Evolutionary conservation across 2,888 invertebrate species (phyloP).

Genomic region (Masnerella sp.): DNA sequence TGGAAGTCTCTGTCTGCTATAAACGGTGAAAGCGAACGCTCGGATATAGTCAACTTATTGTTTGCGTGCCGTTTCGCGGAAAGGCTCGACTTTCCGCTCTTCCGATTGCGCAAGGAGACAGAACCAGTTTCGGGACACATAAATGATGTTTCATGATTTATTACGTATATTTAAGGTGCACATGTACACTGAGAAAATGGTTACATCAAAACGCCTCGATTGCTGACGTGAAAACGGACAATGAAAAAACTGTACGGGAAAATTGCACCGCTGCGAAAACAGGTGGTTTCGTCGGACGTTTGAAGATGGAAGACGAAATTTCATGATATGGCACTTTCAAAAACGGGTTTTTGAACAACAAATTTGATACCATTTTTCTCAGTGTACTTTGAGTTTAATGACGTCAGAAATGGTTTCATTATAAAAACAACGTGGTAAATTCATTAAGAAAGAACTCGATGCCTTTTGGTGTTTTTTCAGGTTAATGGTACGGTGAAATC

Average conservation of each 20-base stretch:
- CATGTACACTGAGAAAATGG: slow-evolving; percentile 14
- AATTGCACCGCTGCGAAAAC: too few relatives aligned
- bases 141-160: slow-evolving; percentile 43
- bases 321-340: too few relatives aligned
- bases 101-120: slow-evolving; percentile 68
- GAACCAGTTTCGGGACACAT: slow-evolving; percentile 68
- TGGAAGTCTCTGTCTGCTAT: slow-evolving; percentile 54
- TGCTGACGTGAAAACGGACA: slow-evolving; percentile 8
- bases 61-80: slow-evolving; percentile 70
- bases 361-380: too few relatives aligned
- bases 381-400: too few relatives aligned
- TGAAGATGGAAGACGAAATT: too few relatives aligned
- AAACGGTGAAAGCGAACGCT: slow-evolving; percentile 71
- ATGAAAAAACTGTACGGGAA: too few relatives aligned
- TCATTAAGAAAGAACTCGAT: neutral
- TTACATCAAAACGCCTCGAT: too few relatives aligned
- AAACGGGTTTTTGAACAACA: too few relatives aligned
- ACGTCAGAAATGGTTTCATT: neutral
- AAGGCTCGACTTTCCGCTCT: slow-evolving; percentile 68
- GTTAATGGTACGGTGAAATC: slow-evolving; percentile 11
- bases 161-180: slow-evolving; percentile 30
- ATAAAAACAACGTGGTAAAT: neutral
- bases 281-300: too few relatives aligned
- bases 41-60: slow-evolving; percentile 67
- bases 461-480: neutral